Conservation (phyloP, 2,888 invertebrate genomes). For the Chymomyza fuscimana region DNA sequence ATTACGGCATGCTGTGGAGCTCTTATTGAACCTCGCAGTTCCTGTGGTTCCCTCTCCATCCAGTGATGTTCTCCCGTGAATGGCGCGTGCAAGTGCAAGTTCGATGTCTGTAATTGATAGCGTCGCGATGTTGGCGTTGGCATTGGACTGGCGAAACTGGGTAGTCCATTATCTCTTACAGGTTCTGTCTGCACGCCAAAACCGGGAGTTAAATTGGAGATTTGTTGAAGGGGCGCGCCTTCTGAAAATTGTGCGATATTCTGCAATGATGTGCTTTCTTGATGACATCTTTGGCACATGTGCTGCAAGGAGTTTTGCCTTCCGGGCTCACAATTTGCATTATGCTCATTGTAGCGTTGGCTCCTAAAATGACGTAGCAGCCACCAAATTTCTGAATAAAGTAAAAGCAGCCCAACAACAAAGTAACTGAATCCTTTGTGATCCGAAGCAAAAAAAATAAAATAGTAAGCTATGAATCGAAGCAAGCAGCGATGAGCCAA, state of each 20-base stretch:
- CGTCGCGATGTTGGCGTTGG: too few species aligned
- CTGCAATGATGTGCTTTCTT: constrained; percentile 16
- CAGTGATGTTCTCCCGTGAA: not conserved
- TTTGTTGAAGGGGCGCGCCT: too few species aligned
- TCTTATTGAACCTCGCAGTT: not conserved
- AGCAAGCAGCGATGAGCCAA: not conserved
- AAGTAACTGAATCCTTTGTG: constrained; percentile 11
- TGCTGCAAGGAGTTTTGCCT: not conserved
- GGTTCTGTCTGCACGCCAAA: too few species aligned
- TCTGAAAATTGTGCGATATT: not conserved
- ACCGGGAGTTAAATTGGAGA: not conserved
- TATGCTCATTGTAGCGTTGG: not conserved
- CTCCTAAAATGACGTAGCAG: not conserved
- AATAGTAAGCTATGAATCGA: constrained; percentile 4
- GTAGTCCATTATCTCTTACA: too few species aligned
- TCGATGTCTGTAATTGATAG: too few species aligned
- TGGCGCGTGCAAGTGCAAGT: not conserved
- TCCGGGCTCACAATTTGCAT: constrained; percentile 19
- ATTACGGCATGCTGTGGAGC: not conserved
- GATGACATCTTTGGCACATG: constrained; percentile 8
- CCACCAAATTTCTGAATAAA: constrained; percentile 24
- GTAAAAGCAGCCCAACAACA: constrained; percentile 22
- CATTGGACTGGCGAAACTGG: too few species aligned
- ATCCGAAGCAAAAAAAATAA: constrained; percentile 38
- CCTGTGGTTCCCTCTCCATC: not conserved